These are phyloP conservation scores for Adelognathus sp. DNA, from an alignment of 2,888 invertebrate genomes.

Conservation along the genomic window DNA sequence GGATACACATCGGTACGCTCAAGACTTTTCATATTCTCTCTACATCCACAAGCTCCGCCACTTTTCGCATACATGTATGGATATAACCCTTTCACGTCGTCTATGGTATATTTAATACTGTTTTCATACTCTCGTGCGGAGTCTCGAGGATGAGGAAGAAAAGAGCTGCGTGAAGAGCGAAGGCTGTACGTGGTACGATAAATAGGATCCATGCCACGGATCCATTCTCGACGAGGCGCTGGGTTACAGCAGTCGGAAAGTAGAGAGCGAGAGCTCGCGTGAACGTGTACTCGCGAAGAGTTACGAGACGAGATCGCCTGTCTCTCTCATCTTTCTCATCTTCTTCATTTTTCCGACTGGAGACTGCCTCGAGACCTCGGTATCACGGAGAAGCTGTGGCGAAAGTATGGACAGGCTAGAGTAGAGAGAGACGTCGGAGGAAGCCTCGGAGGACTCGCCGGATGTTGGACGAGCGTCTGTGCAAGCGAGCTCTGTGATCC, in stretches of 20 bases:
- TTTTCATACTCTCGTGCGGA: constrained; percentile 7
- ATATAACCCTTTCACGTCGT: constrained; percentile 11
- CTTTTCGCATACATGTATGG: constrained; percentile 29
- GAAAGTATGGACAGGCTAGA: neutral
- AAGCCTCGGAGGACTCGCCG: neutral
- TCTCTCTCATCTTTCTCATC: constrained; percentile 7
- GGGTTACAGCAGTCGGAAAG: constrained; percentile 6
- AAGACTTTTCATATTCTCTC: constrained; percentile 3
- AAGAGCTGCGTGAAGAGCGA: constrained; percentile 8
- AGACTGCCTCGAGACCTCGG: constrained; percentile 11
- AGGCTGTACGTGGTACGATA: constrained; percentile 17
- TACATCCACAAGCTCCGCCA: neutral
- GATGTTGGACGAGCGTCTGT: neutral
- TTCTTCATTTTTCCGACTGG: constrained; percentile 22
- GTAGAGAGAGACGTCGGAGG: neutral
- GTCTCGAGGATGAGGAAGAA: constrained; percentile 7
- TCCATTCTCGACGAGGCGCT: neutral
- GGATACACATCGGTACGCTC: neutral
- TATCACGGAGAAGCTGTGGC: neutral
- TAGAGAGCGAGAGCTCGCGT: neutral
- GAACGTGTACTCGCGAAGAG: neutral
- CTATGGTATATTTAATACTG: constrained; percentile 27
- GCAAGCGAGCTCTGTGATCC: constrained; percentile 10
- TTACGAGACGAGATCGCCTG: constrained; percentile 37
- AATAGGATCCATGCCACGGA: constrained; percentile 18